Evolutionary conservation across 2,113 vertebrate species (phyloP), one percentile per base, ranked within the genome.

Genomic region (Coreoperca whiteheadi): DNA sequence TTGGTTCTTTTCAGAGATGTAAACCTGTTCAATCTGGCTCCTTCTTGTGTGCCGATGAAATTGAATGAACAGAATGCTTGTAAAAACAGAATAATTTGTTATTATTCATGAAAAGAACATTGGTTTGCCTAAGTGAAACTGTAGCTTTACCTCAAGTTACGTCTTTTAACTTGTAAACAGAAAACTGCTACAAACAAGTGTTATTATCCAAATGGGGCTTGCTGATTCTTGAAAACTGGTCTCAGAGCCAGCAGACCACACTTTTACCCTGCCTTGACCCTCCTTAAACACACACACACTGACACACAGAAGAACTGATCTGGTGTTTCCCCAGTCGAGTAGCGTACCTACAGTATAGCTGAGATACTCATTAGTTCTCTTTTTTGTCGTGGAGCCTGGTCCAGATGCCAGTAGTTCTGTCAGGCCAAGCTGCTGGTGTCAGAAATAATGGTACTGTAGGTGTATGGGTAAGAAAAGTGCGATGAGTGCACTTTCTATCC

Each of bases 391-490:
- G 32, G 21, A 82, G 86, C n/a, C 70, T 89, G 80, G 68, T 87
- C 83, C 83, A 82, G 61, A 89, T 88, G 74, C 75, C 66, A 78
- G 82, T 72, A 61, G 86, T 90, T 88, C 83, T 88, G 81, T 84
- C 86, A 87, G 87, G 80, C 70, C 71, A 83, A 77, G 88, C 81
- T 86, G 82, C 81, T 82, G 82, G 87, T 93, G 84, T 93, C 89
- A 91, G 83, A 93, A 89, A 90, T 91, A 92, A 91, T 92, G 86
- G 89, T 77, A 77, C 66, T 74, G 78, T 85, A 76, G 87, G 74
- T 86, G 82, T 83, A 61, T 50, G 54, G 76, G 53, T 39, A 72
- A 81, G 75, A 85, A 92, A 95, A 93, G 54, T 92, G 87, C 75
- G 25, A 53, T 6, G 48, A 83, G 79, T 87, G 88, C 90, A 94